Base-by-base conservation (phyloP, 2,113 vertebrate species). In the Pollimyrus isidori region DNA sequence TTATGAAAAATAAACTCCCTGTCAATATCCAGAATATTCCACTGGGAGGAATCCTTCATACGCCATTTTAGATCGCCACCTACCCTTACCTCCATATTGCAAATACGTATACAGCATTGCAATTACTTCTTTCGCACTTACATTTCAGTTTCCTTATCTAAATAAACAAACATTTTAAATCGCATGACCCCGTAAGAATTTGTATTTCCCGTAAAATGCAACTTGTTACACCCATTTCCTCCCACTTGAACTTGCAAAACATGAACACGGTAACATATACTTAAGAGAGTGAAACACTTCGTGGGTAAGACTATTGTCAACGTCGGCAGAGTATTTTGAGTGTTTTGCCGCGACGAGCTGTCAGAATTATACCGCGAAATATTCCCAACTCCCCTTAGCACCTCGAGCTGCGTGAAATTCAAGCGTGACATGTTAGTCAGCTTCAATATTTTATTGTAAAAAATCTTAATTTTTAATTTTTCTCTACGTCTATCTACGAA, bases 41-140 rank as follows among this genome's bases (percentile, higher is more conserved):
- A 52, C 13, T 30, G 49, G 53, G 45, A 88, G 30, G 52, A 83
- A 86, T 42, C 62, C 65, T 49, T 45, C 86, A 50, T 87, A 90
- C 92, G 92, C 92, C 92, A 93, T 93, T 92, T 93, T 93, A 93
- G 76, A 35, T 88, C 17, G 56, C n/a, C 58, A 89, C 53, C 58
- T 83, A 7, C 21, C 39, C 62, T 53, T 62, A 52, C 92, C 92
- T 91, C 92, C 91, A 92, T 92, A 92, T 92, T 92, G 91, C 91
- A 87, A 88, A 84, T 23, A 21, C 45, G 82, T 11, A 23, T 46
- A 1, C 39, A 42, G 35, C 15, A 39, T 80, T 80, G 10, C 35
- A 42, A 39, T 39, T 4, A 39, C 73, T 76, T 39, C 13, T 80
- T 42, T 19, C 35, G 42, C 73, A 19, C 73, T 35, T 80, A 76